These are phyloP conservation scores for Boleophthalmus pectinirostris DNA, from an alignment of 2,113 vertebrate genomes.

Conservation along the genomic window DNA sequence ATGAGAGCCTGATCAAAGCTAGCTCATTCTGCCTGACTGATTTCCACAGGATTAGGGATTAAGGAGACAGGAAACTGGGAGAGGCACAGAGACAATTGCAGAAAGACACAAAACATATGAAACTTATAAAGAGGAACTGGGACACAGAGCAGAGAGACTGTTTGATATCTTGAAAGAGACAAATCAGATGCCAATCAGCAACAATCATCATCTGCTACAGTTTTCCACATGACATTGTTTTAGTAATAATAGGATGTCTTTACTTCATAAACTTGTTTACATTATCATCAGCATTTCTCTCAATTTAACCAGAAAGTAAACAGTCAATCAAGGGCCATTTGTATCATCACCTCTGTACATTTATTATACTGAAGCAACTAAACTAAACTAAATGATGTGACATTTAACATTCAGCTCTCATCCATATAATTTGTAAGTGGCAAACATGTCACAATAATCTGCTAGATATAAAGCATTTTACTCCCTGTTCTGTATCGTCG, in stretches of 20 bases:
- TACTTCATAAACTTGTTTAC: too few relatives aligned
- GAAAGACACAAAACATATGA: constrained; percentile 54
- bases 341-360: neutral
- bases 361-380: constrained; percentile 3
- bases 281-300: too few relatives aligned
- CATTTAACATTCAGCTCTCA: neutral
- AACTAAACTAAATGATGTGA: neutral
- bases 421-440: neutral
- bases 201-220: neutral
- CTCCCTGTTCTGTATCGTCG: neutral
- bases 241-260: too few relatives aligned
- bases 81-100: constrained; percentile 67
- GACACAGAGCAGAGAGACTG: constrained; percentile 31
- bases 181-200: neutral
- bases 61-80: constrained; percentile 76
- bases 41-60: constrained; percentile 83
- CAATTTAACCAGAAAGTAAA: neutral
- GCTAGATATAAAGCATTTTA: neutral
- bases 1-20: constrained; percentile 81
- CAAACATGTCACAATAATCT: neutral
- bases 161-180: constrained; percentile 12
- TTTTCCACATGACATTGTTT: too few relatives aligned
- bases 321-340: neutral
- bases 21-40: constrained; percentile 78
- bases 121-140: constrained; percentile 45